Base-by-base conservation (phyloP, 2,113 vertebrate genomes). In the Mohoua ochrocephala region DNA sequence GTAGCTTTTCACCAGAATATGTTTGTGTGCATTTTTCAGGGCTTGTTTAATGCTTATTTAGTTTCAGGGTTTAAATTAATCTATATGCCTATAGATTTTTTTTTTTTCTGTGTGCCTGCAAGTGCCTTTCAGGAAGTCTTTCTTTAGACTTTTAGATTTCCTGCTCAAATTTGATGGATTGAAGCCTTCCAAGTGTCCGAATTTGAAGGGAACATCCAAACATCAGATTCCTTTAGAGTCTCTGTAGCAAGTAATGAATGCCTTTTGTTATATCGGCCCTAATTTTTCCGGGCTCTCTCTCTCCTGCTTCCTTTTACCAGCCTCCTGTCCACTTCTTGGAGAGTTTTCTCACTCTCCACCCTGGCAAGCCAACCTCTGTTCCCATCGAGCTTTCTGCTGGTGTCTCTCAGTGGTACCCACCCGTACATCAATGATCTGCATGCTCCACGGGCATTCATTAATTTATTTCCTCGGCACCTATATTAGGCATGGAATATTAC, bases 401-500 rank as follows among this genome's bases (percentile, higher is more conserved):
- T 80, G 44, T 75, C 18, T 65, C 71, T 82, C 59, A 63, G 75
- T 75, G 77, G 75, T 56, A 56, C 30, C 0, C 0, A 41, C 45
- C 73, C 0, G 0, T 56, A 52, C 45, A 67, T 37, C 82, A 75
- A 1, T n/a, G 61, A 78, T 75, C 87, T 75, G 68, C 83, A 84
- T 64, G 64, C 83, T 94, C 87, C 82, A 77, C 8, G 6, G 63
- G 41, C 60, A 80, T 28, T 59, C 71, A 33, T 86, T 85, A 82
- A 88, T 91, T 90, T 71, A 81, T 90, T 79, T 95, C 56, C 82
- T 80, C 52, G 2, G 65, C 79, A 95, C 82, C 88, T 89, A 41
- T 35, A 84, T 85, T 75, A 63, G 64, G 76, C 82, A 93, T 68
- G 88, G 84, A 74, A 84, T 86, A 94, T 94, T 93, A 86, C 79